These are phyloP conservation scores for Yponomeuta malinellus DNA, from an alignment of 2,888 invertebrate species.

Conservation along the genomic window DNA sequence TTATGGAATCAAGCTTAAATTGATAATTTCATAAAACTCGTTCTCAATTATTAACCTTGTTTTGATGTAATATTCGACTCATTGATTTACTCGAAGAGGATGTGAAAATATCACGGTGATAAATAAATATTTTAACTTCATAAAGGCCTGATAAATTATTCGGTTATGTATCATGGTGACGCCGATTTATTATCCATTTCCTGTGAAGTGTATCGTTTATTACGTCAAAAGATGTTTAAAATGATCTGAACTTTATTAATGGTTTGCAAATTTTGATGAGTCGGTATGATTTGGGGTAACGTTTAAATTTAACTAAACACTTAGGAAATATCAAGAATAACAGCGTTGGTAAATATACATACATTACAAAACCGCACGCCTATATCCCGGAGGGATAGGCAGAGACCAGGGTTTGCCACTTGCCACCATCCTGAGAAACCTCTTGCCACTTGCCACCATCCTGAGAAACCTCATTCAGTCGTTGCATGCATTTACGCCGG, in stretches of 20 bases:
- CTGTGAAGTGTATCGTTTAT: not conserved
- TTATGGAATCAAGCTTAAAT: too few species aligned
- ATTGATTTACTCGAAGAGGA: not conserved
- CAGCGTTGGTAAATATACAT: too few species aligned
- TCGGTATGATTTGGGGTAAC: too few species aligned
- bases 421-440: too few species aligned
- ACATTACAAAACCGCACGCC: too few species aligned
- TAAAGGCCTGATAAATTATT: constrained; percentile 3
- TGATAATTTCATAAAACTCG: not conserved
- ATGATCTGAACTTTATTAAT: not conserved
- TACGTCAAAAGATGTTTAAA: not conserved
- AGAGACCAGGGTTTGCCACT: too few species aligned
- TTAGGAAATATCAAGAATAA: too few species aligned
- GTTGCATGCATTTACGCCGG: too few species aligned
- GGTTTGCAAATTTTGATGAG: not conserved
- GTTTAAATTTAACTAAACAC: too few species aligned
- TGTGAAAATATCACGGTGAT: not conserved
- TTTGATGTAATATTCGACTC: not conserved
- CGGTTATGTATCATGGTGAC: not conserved
- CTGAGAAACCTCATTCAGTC: too few species aligned
- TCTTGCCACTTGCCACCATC: too few species aligned
- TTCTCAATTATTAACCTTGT: not conserved
- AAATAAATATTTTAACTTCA: not conserved
- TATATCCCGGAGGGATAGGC: too few species aligned
- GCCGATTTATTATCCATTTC: not conserved